Base-by-base conservation (phyloP, 1,140 invertebrate species). In the Saxidomus purpurata region DNA sequence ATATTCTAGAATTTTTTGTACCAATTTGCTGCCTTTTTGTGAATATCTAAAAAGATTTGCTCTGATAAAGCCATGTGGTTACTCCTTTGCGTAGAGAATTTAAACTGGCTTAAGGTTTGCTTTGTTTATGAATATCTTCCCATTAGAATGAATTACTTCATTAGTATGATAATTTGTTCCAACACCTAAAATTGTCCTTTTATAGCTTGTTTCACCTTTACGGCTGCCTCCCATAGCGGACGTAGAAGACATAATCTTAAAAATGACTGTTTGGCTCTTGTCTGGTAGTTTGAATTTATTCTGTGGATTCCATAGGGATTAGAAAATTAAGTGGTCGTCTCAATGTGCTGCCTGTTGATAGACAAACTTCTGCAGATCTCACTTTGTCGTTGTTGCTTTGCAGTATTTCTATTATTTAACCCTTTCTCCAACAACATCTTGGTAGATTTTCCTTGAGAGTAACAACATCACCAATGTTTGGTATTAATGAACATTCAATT, bases 381-480 rank as follows among this genome's bases (percentile, higher is more conserved):
- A 74, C 55, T 36, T 88, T 9, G 31, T 43, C 61, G 71, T 88
- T 80, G 8, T 31, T 19, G 11, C 86, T 88, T 11, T 43, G 22
- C 1, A 34, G 47, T 22, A 71, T 28, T 81, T 88, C 40, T 15
- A 38, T 22, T 31, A 88, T 19, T 55, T 52, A 40, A 31, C 77
- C 76, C 19, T 81, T 28, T 40, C 67, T 80, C 86, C 86, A 88
- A 31, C 28, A 67, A 22, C 77, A 40, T 49, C 86, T 38, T 1
- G 59, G 49, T 63, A 82, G 36, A 15, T 83, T 36, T 9, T 89
- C 80, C 47, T 82, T 88, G 25, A 88, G 49, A 6, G 69, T 28
- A 25, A 88, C 86, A 4, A 88, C 36, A 59, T 69, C 77, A 43
- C 55, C 59, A 22, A 88, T 28, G 1, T 36, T 11, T 3, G 28